A percentile compares a stretch with the other conserved stretches of the same genome.
phyloP scores from a whole-genome alignment of 2,797 vertebrate genomes.

The Falco rusticolus region DNA sequence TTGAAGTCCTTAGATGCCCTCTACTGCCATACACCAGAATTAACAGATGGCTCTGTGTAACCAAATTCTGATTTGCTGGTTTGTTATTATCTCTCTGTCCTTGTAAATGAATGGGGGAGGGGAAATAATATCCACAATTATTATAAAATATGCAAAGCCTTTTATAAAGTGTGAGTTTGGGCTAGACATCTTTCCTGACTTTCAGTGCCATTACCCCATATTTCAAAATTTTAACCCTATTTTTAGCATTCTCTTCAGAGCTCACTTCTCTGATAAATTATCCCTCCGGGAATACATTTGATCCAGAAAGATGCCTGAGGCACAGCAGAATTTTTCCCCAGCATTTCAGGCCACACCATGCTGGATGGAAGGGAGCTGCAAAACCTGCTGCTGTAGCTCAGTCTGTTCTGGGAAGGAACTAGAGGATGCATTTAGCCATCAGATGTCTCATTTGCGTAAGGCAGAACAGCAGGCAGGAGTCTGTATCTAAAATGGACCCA shows the following conservation, averaged over 20 bases:
- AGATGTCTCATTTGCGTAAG: accelerated
- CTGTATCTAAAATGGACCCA: not conserved
- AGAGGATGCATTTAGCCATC: not conserved
- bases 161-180: conserved; percentile 20
- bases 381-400: not conserved
- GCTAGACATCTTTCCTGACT: conserved; percentile 16
- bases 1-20: conserved; percentile 69
- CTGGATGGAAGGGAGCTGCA: not conserved
- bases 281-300: not conserved
- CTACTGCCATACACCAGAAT: conserved; percentile 52
- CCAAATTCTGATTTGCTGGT: not conserved
- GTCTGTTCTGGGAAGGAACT: not conserved
- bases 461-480: not conserved
- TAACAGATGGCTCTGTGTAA: conserved; percentile 51
- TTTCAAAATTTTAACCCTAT: conserved; percentile 18
- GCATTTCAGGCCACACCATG: not conserved
- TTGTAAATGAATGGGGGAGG: not conserved
- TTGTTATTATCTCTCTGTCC: conserved; percentile 7
- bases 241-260: conserved; percentile 36
- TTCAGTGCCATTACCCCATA: not conserved
- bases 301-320: conserved; percentile 32
- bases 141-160: not conserved
- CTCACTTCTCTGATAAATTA: conserved; percentile 17
- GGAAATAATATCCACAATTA: not conserved
- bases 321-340: not conserved